Base-by-base conservation (phyloP, 2,797 vertebrate genomes). In the Centroberyx gerrardi region DNA sequence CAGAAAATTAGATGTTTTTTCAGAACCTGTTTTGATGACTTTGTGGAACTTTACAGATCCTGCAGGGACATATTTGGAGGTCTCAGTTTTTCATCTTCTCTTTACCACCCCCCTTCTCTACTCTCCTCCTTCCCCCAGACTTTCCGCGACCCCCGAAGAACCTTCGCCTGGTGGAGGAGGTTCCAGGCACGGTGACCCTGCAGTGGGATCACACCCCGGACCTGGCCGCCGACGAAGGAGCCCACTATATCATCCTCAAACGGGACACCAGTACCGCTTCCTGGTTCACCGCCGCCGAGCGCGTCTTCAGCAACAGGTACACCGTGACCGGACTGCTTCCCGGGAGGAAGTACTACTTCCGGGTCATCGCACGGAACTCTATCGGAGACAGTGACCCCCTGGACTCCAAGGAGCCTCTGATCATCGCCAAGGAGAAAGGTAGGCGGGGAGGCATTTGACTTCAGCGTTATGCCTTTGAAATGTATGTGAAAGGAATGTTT, bases 291-390 rank as follows among this genome's bases (percentile, higher is more conserved):
- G 85, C 83, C 0, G 62, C 87, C 0, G 85, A 95, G 58, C 52
- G 65, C 0, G 86, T 95, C 76, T 93, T 86, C 86, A 95, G 90
- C 87, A 92, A 71, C 87, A 94, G 92, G 85, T 94, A 73, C 71
- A 87, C 82, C 0, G 88, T 94, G 78, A 94, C 91, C 0, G 90
- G 82, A 42, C 86, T 94, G 44, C 76, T 96, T 36, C 94, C 90
- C 0, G 91, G 93, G 36, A 90, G 88, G 68, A 96, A 95, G 82
- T 93, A 90, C 81, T 95, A 86, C 80, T 95, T 93, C 87, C 86
- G 93, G 75, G 91, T 95, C 38, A 74, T 86, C 22, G 91, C 90
- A 14, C 89, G 78, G 52, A 95, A 83, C 62, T 83, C 90, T 38
- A 82, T 90, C 0, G 90, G 92, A 51, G 88, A 95, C 66, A 90